These are phyloP conservation scores for Oreotrochilus melanogaster DNA, from an alignment of 2,113 vertebrate genomes.

Conservation along the genomic window DNA sequence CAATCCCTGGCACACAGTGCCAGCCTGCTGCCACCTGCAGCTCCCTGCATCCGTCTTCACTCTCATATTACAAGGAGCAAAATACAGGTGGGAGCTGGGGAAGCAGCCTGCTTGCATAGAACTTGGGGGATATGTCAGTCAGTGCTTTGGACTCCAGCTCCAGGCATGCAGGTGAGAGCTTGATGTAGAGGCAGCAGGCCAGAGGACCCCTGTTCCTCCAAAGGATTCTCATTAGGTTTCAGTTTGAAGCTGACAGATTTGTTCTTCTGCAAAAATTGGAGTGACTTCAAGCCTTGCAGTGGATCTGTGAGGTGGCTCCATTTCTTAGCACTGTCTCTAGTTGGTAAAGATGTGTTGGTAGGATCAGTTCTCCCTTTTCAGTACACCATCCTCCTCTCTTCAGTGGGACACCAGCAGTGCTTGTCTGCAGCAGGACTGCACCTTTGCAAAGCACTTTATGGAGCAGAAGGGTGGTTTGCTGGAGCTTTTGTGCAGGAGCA, in stretches of 20 bases:
- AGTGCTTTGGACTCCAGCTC: not conserved
- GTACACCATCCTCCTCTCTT: not conserved
- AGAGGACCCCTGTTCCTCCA: not conserved
- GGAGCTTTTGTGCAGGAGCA: not conserved
- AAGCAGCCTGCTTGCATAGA: not conserved
- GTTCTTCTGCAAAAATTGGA: not conserved
- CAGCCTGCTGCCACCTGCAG: fast-evolving
- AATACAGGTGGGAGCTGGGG: not conserved
- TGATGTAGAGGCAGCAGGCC: fast-evolving
- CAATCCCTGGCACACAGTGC: fast-evolving
- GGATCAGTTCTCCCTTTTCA: not conserved
- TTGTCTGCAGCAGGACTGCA: not conserved
- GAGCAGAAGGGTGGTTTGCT: not conserved
- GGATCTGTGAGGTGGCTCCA: not conserved
- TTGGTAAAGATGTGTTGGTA: not conserved
- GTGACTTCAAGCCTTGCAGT: not conserved
- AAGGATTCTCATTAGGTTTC: not conserved
- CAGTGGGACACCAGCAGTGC: not conserved
- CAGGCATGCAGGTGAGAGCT: not conserved
- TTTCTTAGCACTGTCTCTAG: not conserved
- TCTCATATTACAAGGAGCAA: not conserved
- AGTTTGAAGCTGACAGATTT: not conserved
- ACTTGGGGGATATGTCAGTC: not conserved
- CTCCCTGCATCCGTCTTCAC: not conserved
- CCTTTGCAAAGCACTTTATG: not conserved